Evolutionary conservation across 2,888 invertebrate species (phyloP).

Genomic region (Andrena praecox): DNA sequence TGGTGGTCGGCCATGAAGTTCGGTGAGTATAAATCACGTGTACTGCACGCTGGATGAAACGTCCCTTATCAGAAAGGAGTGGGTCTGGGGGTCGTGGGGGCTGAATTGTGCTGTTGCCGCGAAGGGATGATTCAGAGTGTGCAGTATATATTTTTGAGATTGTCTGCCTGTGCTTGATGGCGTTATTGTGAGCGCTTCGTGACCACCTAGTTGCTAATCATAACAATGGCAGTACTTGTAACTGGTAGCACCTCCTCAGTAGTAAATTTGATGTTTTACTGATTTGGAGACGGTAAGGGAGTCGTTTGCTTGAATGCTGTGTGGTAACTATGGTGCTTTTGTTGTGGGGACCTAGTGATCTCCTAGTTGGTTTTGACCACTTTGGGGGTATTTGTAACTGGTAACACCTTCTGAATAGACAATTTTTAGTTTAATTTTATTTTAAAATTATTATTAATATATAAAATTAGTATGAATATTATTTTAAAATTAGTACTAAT

Average conservation of each 20-base stretch:
- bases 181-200: not conserved
- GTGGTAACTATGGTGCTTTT: not conserved
- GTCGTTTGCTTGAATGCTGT: not conserved
- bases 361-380: not conserved
- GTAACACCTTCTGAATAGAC: not conserved
- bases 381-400: not conserved
- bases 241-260: not conserved
- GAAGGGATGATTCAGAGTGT: not conserved
- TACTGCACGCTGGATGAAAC: constrained; percentile 1
- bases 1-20: constrained; percentile 90
- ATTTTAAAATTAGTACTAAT: too few species aligned
- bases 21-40: constrained; percentile 86
- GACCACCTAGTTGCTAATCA: not conserved
- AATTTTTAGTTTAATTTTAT: not conserved
- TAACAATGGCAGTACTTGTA: not conserved
- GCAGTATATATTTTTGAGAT: constrained; percentile 11
- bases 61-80: not conserved
- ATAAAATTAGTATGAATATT: too few species aligned
- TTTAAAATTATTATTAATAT: not conserved
- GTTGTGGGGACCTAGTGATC: not conserved
- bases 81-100: not conserved
- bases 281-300: not conserved
- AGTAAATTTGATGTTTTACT: not conserved
- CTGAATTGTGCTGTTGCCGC: not conserved
- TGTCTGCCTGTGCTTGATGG: not conserved